A percentile compares a stretch with the other conserved stretches of the same genome.
These are phyloP conservation scores for Tachypleus tridentatus DNA, from an alignment of 1,140 invertebrate genomes.

Conservation along the genomic window DNA sequence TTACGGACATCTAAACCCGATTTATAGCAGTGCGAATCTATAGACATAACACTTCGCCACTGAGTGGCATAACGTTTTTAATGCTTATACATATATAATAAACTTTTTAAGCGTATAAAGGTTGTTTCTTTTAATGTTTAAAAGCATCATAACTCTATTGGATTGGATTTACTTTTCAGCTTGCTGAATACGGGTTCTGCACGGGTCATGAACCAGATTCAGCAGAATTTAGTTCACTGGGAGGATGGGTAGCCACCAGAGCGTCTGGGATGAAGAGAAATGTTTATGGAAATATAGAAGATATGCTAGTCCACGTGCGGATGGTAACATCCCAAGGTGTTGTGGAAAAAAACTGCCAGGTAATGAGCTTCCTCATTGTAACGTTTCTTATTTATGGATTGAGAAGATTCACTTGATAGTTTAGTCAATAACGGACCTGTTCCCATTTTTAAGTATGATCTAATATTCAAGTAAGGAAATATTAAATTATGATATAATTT, in stretches of 20 bases:
- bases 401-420: too few species aligned
- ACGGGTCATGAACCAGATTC: constrained; percentile 93
- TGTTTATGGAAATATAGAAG: constrained; percentile 94
- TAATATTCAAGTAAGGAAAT: too few species aligned
- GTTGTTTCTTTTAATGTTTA: constrained; percentile 81
- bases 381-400: too few species aligned
- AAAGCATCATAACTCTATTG: constrained; percentile 77
- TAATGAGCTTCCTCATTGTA: constrained; percentile 24
- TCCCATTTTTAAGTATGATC: too few species aligned
- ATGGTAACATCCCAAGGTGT: constrained; percentile 74
- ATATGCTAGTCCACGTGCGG: constrained; percentile 74
- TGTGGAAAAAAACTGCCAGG: constrained; percentile 62
- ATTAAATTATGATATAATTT: too few species aligned
- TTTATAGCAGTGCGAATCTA: too few species aligned
- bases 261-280: constrained; percentile 99
- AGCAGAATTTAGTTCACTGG: constrained; percentile 88
- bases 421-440: too few species aligned
- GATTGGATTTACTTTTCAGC: constrained; percentile 66
- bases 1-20: too few species aligned
- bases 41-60: too few species aligned
- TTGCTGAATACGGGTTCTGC: constrained; percentile 49
- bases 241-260: constrained; percentile 94
- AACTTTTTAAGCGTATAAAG: constrained; percentile 92
- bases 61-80: too few species aligned
- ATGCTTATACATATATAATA: constrained; percentile 48